Evolutionary conservation across 2,888 invertebrate genomes (phyloP).

Genomic region (Cryptocephalus primarius): DNA sequence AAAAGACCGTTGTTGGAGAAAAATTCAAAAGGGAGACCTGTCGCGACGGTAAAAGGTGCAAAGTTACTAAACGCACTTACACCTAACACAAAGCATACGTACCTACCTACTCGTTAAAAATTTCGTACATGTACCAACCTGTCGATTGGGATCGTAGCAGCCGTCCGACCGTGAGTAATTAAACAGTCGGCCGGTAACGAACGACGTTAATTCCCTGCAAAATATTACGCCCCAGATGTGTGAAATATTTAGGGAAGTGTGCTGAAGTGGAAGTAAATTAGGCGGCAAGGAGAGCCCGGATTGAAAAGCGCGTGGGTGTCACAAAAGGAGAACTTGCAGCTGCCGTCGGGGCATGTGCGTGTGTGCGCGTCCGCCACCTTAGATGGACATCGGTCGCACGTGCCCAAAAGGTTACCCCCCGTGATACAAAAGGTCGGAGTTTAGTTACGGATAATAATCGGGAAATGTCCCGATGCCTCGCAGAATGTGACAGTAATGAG

Average conservation of each 20-base stretch:
- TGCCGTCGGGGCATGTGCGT: constrained; percentile 22
- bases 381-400: constrained; percentile 32
- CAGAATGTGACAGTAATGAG: too few species aligned
- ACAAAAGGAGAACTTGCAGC: constrained; percentile 31
- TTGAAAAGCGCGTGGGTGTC: constrained; percentile 32
- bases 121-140: too few species aligned
- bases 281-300: constrained; percentile 22
- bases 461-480: constrained; percentile 6
- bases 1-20: too few species aligned
- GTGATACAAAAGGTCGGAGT: constrained; percentile 30
- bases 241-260: constrained; percentile 28
- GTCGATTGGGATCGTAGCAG: too few species aligned
- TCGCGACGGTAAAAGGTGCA: too few species aligned
- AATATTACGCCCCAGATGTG: constrained; percentile 29
- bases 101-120: too few species aligned
- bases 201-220: constrained; percentile 7
- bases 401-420: constrained; percentile 30
- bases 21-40: too few species aligned
- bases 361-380: constrained; percentile 28
- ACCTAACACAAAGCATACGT: too few species aligned
- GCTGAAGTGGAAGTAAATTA: constrained; percentile 33
- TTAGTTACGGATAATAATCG: constrained; percentile 39
- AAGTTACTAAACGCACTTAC: too few species aligned
- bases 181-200: too few species aligned
- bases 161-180: too few species aligned